phyloP scores from a whole-genome alignment of 2,888 invertebrate species.

The Ceramica pisi region DNA sequence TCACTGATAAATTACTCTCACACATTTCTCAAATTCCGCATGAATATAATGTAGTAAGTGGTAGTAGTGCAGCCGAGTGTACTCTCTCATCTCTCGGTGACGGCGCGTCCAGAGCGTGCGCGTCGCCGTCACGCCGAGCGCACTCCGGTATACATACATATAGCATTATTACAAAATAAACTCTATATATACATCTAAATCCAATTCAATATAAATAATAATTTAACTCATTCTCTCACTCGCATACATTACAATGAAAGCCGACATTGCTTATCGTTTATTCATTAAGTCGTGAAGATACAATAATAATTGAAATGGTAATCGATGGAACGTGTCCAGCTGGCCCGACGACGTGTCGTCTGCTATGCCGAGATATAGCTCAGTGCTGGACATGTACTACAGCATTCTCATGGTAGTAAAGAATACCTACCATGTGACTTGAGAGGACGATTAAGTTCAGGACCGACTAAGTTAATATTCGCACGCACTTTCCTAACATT shows the following conservation, averaged over 20 bases:
- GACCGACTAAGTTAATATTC: slow-evolving; percentile 26
- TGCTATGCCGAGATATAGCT: not conserved
- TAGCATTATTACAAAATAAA: slow-evolving; percentile 80
- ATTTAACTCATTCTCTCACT: slow-evolving; percentile 67
- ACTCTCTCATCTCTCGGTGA: slow-evolving; percentile 18
- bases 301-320: slow-evolving; percentile 38
- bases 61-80: slow-evolving; percentile 25
- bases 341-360: not conserved
- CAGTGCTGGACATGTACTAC: not conserved
- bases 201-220: slow-evolving; percentile 67
- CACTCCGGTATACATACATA: slow-evolving; percentile 51
- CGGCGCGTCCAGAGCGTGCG: slow-evolving; percentile 3
- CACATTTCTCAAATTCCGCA: slow-evolving; percentile 63
- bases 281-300: slow-evolving; percentile 28
- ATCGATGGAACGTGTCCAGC: slow-evolving; percentile 13
- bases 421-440: slow-evolving; percentile 23
- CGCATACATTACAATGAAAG: slow-evolving; percentile 57
- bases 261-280: slow-evolving; percentile 42
- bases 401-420: not conserved
- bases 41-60: slow-evolving; percentile 49
- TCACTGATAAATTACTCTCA: slow-evolving; percentile 73
- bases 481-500: slow-evolving; percentile 7
- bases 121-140: slow-evolving; percentile 25
- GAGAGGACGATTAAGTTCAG: slow-evolving; percentile 31
- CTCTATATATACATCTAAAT: slow-evolving; percentile 77